phyloP scores from a whole-genome alignment of 2,113 vertebrate species.

The Eclectus roratus region DNA sequence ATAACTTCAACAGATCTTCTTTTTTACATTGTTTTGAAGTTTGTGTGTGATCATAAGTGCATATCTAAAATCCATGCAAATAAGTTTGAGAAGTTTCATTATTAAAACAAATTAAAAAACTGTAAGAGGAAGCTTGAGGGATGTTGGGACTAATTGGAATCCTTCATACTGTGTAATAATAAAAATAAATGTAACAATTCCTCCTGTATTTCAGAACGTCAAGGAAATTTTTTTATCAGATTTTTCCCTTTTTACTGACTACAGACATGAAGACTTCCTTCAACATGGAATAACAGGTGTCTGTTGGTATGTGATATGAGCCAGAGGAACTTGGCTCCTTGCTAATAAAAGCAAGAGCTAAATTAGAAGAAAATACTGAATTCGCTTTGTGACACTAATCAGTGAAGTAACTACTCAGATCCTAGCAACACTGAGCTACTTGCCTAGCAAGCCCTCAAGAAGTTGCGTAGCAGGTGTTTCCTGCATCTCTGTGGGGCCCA shows the following conservation, averaged over 20 bases:
- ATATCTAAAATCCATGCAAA: neutral
- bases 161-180: neutral
- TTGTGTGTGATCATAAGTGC: neutral
- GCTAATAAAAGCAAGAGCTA: neutral
- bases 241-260: neutral
- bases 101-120: neutral
- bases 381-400: neutral
- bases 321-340: neutral
- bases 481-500: neutral
- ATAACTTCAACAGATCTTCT: neutral
- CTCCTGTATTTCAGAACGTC: neutral
- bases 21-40: neutral
- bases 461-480: neutral
- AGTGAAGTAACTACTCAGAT: neutral
- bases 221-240: neutral
- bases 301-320: neutral
- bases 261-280: neutral
- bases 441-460: neutral
- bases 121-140: neutral
- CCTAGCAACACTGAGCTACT: neutral
- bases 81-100: neutral
- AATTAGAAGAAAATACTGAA: neutral
- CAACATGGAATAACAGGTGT: neutral
- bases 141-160: neutral
- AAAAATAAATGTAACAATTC: neutral